Conservation (phyloP, 2,113 vertebrate species). For the Perca schrenkii region DNA sequence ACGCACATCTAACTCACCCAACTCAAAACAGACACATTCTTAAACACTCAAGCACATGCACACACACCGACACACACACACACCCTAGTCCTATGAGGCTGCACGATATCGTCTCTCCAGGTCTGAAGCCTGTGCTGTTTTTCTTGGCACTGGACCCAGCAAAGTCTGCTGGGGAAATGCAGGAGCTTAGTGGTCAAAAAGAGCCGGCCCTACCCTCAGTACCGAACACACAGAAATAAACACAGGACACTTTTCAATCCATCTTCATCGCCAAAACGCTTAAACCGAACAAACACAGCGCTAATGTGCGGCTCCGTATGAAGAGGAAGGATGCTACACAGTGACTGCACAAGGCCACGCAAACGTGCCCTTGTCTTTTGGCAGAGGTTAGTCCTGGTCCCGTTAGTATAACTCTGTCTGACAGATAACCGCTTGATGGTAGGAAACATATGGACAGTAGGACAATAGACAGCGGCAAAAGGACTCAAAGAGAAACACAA, state of each 20-base stretch:
- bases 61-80: background rate
- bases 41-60: background rate
- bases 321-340: constrained; percentile 61
- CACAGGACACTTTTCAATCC: constrained; percentile 33
- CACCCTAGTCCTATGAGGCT: constrained; percentile 22
- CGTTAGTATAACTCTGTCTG: constrained; percentile 27
- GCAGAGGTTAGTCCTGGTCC: constrained; percentile 45
- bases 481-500: constrained; percentile 32
- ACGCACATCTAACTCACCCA: too few species aligned
- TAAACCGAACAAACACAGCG: constrained; percentile 18
- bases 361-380: constrained; percentile 44
- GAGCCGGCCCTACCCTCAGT: constrained; percentile 10
- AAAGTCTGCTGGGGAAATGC: constrained; percentile 65
- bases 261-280: constrained; percentile 37
- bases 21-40: too few species aligned
- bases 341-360: constrained; percentile 48
- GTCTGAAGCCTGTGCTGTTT: constrained; percentile 69
- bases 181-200: constrained; percentile 52
- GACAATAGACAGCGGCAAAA: constrained; percentile 69
- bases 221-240: constrained; percentile 39
- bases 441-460: constrained; percentile 78
- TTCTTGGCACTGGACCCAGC: constrained; percentile 63
- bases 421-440: constrained; percentile 53
- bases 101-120: constrained; percentile 75
- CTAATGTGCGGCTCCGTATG: constrained; percentile 8